Evolutionary conservation across 2,797 vertebrate species (phyloP).

Genomic region (Melanotaenia nigrans): DNA sequence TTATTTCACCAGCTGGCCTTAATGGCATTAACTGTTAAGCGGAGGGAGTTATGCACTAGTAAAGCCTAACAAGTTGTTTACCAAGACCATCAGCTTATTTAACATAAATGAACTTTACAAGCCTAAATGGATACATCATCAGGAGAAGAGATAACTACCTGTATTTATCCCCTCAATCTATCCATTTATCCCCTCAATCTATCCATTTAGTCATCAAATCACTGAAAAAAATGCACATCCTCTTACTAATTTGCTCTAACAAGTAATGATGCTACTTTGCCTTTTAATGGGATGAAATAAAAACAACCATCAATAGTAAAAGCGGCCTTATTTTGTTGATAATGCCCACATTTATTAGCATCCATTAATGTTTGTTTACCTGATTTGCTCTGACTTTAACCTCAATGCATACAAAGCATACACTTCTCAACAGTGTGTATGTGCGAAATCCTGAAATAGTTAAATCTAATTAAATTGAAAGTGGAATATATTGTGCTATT

Average conservation of each 20-base stretch:
- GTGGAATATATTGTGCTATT: slow-evolving; percentile 19
- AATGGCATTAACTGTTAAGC: slow-evolving; percentile 58
- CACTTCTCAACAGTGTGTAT: slow-evolving; percentile 19
- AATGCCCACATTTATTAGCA: slow-evolving; percentile 71
- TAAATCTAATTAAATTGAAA: slow-evolving; percentile 39
- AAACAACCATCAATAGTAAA: slow-evolving; percentile 73
- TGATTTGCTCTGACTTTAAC: slow-evolving; percentile 66
- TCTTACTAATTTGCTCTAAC: slow-evolving; percentile 49
- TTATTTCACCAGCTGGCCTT: slow-evolving; percentile 43
- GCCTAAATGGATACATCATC: slow-evolving; percentile 62
- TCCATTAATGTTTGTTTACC: slow-evolving; percentile 75
- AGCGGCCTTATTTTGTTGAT: slow-evolving; percentile 61
- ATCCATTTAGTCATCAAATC: slow-evolving; percentile 60
- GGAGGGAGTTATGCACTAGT: slow-evolving; percentile 55
- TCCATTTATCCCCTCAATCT: slow-evolving; percentile 63
- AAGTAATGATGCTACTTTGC: slow-evolving; percentile 63
- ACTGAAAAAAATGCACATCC: slow-evolving; percentile 61
- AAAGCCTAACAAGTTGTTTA: slow-evolving; percentile 64
- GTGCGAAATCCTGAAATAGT: slow-evolving; percentile 34
- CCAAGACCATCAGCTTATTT: slow-evolving; percentile 60
- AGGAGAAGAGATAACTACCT: slow-evolving; percentile 47
- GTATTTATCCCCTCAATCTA: slow-evolving; percentile 61
- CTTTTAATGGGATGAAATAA: slow-evolving; percentile 46
- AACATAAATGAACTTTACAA: slow-evolving; percentile 67
- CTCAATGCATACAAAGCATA: slow-evolving; percentile 47